These are phyloP conservation scores for Catharus bicknelli DNA, from an alignment of 2,113 vertebrate species.

Conservation along the genomic window DNA sequence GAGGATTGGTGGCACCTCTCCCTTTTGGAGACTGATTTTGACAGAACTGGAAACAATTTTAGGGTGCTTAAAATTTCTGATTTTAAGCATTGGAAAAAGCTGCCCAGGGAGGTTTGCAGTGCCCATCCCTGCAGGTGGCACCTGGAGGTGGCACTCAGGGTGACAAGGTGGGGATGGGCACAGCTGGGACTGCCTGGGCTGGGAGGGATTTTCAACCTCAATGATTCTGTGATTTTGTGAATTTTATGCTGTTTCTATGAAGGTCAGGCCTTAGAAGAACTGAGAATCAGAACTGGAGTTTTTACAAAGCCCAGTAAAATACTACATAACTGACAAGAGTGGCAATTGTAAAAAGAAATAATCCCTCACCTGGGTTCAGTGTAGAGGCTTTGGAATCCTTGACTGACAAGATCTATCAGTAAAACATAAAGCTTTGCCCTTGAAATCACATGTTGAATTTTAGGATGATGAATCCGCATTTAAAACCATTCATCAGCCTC, in stretches of 20 bases:
- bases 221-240: background rate
- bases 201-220: background rate
- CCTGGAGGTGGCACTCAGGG: background rate
- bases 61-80: too few species aligned
- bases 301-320: background rate
- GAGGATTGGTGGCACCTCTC: background rate
- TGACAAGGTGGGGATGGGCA: accelerated
- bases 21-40: background rate
- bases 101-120: background rate
- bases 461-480: background rate
- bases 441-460: background rate
- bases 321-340: background rate
- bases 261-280: background rate
- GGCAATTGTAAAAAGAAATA: background rate
- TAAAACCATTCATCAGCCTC: background rate
- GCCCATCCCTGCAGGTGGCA: background rate
- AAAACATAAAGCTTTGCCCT: background rate
- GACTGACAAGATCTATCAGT: background rate
- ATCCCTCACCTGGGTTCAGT: background rate
- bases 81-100: accelerated
- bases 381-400: background rate
- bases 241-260: background rate
- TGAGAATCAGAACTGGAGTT: background rate
- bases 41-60: background rate
- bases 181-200: accelerated